Conservation (phyloP, 2,888 invertebrate species). For the Platypus cylindrus region DNA sequence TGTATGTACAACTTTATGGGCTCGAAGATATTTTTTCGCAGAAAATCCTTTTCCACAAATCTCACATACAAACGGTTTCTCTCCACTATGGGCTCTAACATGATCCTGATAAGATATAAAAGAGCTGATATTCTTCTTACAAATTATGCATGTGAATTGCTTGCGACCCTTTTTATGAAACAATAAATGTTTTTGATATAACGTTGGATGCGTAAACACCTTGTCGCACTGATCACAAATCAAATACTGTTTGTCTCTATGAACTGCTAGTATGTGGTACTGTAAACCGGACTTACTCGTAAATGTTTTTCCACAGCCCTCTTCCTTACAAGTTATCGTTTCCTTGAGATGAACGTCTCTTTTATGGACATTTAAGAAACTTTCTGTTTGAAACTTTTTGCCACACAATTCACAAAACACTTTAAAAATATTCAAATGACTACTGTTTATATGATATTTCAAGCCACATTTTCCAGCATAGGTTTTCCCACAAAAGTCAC, state of each 20-base stretch:
- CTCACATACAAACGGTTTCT: slow-evolving; percentile 30
- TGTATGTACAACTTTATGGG: slow-evolving; percentile 1
- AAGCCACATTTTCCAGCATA: slow-evolving; percentile 9
- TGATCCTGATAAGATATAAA: too few species aligned
- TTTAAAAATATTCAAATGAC: slow-evolving; percentile 7
- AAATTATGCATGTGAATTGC: slow-evolving; percentile 28
- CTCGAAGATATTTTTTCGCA: slow-evolving; percentile 1
- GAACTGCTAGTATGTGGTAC: slow-evolving; percentile 8
- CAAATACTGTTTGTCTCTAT: background rate
- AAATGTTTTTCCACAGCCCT: slow-evolving; percentile 7
- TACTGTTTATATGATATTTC: slow-evolving; percentile 3
- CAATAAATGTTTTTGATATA: slow-evolving; percentile 8
- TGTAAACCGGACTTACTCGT: slow-evolving; percentile 5
- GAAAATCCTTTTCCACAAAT: slow-evolving; percentile 3
- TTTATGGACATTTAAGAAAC: slow-evolving; percentile 22
- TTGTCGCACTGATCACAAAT: slow-evolving; percentile 19
- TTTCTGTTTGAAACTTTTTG: slow-evolving; percentile 20
- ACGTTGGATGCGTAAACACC: slow-evolving; percentile 8
- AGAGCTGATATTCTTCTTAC: too few species aligned
- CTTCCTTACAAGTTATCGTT: slow-evolving; percentile 6
- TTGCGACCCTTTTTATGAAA: slow-evolving; percentile 3
- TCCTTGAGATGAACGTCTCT: too few species aligned
- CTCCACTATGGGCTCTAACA: slow-evolving; percentile 38
- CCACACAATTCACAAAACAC: slow-evolving; percentile 6
- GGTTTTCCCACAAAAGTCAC: slow-evolving; percentile 27